These are phyloP conservation scores for Lymantria dispar DNA, from an alignment of 2,888 invertebrate genomes.

Conservation along the genomic window DNA sequence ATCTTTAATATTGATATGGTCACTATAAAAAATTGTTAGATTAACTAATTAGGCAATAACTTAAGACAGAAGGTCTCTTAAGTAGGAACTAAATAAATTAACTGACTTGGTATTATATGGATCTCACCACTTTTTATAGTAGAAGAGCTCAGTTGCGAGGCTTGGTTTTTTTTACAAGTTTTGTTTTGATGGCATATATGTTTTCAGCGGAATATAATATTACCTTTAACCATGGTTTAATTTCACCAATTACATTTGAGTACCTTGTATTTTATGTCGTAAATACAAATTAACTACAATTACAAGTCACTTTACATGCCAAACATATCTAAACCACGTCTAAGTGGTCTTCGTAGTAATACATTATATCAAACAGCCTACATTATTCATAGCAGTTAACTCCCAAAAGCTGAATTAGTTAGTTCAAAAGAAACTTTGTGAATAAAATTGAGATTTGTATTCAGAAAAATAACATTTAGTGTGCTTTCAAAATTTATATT, in stretches of 20 bases:
- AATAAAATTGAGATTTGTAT: constrained; percentile 21
- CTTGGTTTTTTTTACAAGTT: no score
- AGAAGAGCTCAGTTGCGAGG: no score
- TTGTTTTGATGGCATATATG: no score
- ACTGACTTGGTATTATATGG: no score
- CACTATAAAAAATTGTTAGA: no score
- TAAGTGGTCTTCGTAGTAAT: constrained; percentile 10
- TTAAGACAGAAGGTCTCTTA: no score
- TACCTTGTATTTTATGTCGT: not conserved
- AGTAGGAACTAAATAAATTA: no score
- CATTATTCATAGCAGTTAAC: constrained; percentile 16
- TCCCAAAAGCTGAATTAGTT: constrained; percentile 16
- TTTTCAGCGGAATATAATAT: no score
- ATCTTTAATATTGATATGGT: no score
- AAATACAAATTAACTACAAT: not conserved
- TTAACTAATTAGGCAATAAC: no score
- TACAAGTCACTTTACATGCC: not conserved
- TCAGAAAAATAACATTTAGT: constrained; percentile 4
- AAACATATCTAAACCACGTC: constrained; percentile 10
- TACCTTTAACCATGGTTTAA: not conserved
- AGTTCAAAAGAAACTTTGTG: constrained; percentile 10
- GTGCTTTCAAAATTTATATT: not conserved
- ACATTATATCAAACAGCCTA: not conserved
- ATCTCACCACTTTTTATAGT: no score
- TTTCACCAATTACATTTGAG: not conserved